These are phyloP conservation scores for Eremophila alpestris DNA, from an alignment of 2,797 vertebrate species.

Conservation along the genomic window DNA sequence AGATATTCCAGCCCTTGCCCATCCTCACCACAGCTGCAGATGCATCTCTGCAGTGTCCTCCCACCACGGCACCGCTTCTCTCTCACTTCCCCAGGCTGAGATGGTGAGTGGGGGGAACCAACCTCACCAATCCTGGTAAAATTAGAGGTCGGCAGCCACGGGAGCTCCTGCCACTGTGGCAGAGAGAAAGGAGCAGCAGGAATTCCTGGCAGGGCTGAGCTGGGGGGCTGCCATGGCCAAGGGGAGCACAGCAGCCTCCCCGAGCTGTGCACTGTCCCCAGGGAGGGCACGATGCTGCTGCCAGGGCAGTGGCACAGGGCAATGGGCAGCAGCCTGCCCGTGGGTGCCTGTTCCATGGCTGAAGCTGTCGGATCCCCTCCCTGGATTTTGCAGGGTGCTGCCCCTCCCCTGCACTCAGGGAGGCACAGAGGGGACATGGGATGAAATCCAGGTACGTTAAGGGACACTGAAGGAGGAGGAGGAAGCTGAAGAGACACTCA, in stretches of 20 bases:
- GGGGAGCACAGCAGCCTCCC: neutral
- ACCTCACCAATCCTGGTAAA: neutral
- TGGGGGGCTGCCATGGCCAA: rapidly evolving
- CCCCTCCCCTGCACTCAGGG: rapidly evolving
- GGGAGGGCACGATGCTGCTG: neutral
- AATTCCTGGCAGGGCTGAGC: neutral
- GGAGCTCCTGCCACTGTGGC: neutral
- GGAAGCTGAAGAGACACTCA: neutral
- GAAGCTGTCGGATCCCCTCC: neutral
- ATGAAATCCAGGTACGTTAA: rapidly evolving
- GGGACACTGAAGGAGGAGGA: neutral
- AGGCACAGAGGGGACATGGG: rapidly evolving
- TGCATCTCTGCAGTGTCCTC: neutral
- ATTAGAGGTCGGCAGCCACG: neutral
- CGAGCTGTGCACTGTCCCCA: neutral
- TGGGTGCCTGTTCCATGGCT: neutral
- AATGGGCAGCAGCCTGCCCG: rapidly evolving
- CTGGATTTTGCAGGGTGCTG: rapidly evolving
- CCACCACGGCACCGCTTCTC: neutral
- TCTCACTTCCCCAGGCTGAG: neutral
- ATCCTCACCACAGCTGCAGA: neutral
- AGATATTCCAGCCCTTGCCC: neutral
- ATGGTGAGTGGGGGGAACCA: neutral
- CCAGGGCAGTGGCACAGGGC: neutral
- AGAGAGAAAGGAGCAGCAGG: neutral